Evolutionary conservation across 2,113 vertebrate species (phyloP), one percentile per base, ranked within the genome.

Genomic region (Felis catus): DNA sequence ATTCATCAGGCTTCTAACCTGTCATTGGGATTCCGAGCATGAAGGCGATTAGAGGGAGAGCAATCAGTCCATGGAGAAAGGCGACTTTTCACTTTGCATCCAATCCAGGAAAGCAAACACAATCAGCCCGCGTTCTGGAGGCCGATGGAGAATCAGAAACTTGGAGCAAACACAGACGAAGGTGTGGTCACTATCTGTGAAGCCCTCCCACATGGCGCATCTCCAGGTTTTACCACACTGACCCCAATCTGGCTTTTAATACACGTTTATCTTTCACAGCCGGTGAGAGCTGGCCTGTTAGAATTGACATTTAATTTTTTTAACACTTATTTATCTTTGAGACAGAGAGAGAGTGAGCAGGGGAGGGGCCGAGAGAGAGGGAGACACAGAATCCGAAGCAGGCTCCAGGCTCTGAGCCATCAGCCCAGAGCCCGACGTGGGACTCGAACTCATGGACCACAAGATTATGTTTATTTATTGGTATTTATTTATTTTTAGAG

Each of bases 21-120:
- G 65, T 93, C 96, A 97, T 98, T 98, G 98, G 81, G 95, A 98
- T 98, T 98, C 97, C 79, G 78, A 16, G 91, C 94, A 82, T 65
- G 83, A 14, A 90, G 88, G 33, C 66, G 88, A 94, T 97, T 97
- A 98, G 94, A 94, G 70, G 8, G 93, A 95, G 94, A 98, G 88
- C 93, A 86, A 92, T 86, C 53, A 89, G 85, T 16, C 80, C 5
- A 55, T 55, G 89, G 95, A 97, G 90, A 97, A 97, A 97, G 88
- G 55, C 53, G 91, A 39, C 70, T 97, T 98, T 98, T 97, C 96
- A 94, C 97, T 97, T 91, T 21, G 76, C 94, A 96, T 97, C 89
- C 95, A 98, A 89, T 98, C 97, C 97, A 74, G 31, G 79, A 98
- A 58, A 97, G 74, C 78, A 97, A 98, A 96, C 78, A 85, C 80